phyloP scores from a whole-genome alignment of 2,113 vertebrate genomes.

The Ranitomeya imitator region DNA sequence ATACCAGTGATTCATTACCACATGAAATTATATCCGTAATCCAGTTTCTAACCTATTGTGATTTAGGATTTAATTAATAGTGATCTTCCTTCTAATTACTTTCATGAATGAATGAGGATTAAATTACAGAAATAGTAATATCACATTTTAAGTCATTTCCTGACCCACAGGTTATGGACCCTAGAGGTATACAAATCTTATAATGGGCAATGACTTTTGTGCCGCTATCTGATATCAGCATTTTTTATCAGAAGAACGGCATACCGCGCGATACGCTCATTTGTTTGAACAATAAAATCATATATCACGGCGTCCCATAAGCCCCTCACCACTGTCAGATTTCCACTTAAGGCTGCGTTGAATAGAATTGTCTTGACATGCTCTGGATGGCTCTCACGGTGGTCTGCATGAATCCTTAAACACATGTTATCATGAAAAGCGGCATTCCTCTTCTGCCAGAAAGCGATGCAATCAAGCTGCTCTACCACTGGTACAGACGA shows the following conservation, averaged over 20 bases:
- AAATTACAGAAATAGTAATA: conserved; percentile 8
- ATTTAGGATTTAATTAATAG: conserved; percentile 1
- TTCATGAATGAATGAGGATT: conserved; percentile 14
- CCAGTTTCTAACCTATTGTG: neutral
- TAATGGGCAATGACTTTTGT: neutral
- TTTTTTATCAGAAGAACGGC: neutral
- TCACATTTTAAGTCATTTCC: conserved; percentile 10
- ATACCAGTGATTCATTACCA: neutral
- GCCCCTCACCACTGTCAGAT: neutral
- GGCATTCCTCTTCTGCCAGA: conserved; percentile 42
- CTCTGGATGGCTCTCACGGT: conserved; percentile 33
- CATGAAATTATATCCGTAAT: neutral
- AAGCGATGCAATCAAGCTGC: conserved; percentile 29
- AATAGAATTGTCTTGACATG: conserved; percentile 43
- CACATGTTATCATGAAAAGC: conserved; percentile 45
- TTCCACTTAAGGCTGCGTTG: neutral
- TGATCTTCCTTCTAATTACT: conserved; percentile 25
- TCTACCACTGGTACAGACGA: neutral
- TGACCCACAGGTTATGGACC: neutral
- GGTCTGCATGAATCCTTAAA: conserved; percentile 44
- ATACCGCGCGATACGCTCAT: neutral
- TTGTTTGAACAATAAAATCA: conserved; percentile 23
- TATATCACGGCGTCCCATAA: neutral
- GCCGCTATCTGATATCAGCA: neutral
- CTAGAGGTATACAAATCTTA: conserved; percentile 8